phyloP scores from a whole-genome alignment of 35 echinoderm and acorn worm species.

The Stichopus chloronotus region DNA sequence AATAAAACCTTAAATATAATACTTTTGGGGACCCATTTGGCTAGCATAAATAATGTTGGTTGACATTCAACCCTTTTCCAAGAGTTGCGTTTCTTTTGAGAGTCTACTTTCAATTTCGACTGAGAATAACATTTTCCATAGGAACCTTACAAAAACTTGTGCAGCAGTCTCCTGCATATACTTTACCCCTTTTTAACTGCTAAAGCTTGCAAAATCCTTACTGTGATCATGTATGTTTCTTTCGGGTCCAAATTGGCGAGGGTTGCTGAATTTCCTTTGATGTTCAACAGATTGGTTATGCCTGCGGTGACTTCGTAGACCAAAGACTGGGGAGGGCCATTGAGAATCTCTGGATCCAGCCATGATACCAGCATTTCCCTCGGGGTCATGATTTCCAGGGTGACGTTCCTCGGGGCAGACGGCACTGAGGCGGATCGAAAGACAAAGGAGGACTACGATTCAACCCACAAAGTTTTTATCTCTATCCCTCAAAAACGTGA shows the following conservation, averaged over 20 bases:
- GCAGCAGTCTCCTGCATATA: no score
- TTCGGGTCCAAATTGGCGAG: background rate
- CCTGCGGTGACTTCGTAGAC: constrained; percentile 22
- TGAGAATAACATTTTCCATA: no score
- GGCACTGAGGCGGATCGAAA: constrained; percentile 66
- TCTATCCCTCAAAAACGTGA: no score
- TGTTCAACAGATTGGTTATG: background rate
- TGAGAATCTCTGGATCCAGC: constrained; percentile 58
- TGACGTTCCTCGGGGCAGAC: constrained; percentile 50
- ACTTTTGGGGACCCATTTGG: no score
- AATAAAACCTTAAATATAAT: no score
- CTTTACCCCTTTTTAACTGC: no score
- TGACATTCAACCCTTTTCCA: no score
- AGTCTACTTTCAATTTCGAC: no score
- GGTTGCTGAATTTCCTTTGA: background rate
- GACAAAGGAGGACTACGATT: background rate
- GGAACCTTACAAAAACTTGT: no score
- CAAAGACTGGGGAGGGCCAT: constrained; percentile 56
- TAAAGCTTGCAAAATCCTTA: background rate
- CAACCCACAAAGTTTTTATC: no score
- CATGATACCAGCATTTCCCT: constrained; percentile 54
- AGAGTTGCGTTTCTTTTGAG: no score
- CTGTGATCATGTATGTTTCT: background rate
- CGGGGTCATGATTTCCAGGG: constrained; percentile 45
- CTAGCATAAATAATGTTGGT: no score